phyloP scores from a whole-genome alignment of 2,113 vertebrate species.

The Isichthys henryi region DNA sequence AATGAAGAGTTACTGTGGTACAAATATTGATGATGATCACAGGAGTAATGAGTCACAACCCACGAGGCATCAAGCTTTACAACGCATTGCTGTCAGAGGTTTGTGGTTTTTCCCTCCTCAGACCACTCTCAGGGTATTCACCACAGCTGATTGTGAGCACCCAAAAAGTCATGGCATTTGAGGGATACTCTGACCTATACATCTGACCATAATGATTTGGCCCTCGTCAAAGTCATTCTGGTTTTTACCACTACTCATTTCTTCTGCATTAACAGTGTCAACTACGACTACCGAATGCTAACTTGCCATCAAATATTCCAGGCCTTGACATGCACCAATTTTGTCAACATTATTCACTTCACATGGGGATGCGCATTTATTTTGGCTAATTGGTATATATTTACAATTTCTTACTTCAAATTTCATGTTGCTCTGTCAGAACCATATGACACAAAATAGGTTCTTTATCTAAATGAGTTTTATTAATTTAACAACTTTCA shows the following conservation, averaged over 20 bases:
- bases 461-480: neutral
- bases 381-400: neutral
- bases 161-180: neutral
- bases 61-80: neutral
- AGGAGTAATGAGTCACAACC: neutral
- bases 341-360: neutral
- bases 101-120: neutral
- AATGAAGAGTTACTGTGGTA: neutral
- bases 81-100: neutral
- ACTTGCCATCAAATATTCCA: neutral
- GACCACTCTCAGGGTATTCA: neutral
- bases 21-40: neutral
- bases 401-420: neutral
- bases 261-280: neutral
- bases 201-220: neutral
- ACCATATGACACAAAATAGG: neutral
- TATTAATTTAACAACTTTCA: neutral
- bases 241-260: neutral
- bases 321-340: neutral
- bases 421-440: neutral
- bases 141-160: neutral
- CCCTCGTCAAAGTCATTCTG: neutral
- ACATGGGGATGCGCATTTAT: neutral
- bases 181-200: neutral
- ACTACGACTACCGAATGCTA: neutral